Conservation (phyloP, 2,113 vertebrate genomes). For the Cryptotis parvus region DNA sequence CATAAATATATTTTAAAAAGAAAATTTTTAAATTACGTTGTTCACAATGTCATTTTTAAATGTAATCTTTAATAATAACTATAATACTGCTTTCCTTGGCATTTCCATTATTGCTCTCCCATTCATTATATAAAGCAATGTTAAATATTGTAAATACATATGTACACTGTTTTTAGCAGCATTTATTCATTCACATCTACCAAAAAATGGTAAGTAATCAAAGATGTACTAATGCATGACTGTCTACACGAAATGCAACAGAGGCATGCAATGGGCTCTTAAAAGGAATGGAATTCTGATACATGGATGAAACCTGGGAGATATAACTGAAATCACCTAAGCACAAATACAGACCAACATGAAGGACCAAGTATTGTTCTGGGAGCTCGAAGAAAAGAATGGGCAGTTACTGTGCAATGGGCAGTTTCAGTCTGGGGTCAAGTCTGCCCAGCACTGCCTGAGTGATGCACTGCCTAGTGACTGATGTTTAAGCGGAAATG, state of each 20-base stretch:
- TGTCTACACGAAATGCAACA: neutral
- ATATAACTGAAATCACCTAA: neutral
- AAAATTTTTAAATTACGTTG: too few relatives aligned
- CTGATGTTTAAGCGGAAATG: neutral
- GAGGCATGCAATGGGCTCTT: neutral
- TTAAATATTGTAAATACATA: neutral
- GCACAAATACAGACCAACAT: neutral
- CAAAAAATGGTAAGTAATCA: neutral
- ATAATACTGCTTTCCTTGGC: too few relatives aligned
- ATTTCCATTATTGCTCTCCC: neutral
- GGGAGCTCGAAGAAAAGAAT: rapidly evolving
- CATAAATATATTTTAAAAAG: too few relatives aligned
- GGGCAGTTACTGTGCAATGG: neutral
- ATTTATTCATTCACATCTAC: neutral
- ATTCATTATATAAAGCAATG: neutral
- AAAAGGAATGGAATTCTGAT: neutral
- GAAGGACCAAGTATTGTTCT: neutral
- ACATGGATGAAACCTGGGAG: neutral
- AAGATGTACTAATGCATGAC: neutral
- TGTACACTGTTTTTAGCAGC: neutral
- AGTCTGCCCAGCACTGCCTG: neutral
- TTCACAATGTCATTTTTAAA: neutral
- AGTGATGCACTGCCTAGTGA: neutral
- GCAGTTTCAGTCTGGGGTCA: neutral
- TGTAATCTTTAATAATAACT: neutral